Evolutionary conservation across 2,797 vertebrate species (phyloP).

Genomic region (Acanthis flammea): DNA sequence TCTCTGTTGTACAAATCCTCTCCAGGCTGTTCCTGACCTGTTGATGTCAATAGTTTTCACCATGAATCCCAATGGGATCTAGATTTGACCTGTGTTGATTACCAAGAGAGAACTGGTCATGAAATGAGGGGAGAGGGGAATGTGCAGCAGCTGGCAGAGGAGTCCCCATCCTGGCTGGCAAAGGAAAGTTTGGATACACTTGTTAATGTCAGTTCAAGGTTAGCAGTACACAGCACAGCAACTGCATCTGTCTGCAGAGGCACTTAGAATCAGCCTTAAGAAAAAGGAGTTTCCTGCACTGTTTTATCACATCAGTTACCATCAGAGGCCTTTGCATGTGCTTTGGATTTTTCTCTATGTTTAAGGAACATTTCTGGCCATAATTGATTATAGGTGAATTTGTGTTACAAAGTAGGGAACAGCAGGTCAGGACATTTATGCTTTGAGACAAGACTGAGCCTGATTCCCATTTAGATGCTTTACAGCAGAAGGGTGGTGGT

Average conservation of each 20-base stretch:
- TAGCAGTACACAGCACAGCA: conserved; percentile 11
- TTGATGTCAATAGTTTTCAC: conserved; percentile 30
- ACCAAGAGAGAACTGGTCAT: background rate
- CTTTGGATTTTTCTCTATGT: conserved; percentile 24
- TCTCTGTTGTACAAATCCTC: background rate
- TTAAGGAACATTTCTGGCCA: conserved; percentile 47
- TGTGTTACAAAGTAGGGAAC: conserved; percentile 47
- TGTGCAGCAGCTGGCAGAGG: background rate
- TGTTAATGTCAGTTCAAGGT: conserved; percentile 61
- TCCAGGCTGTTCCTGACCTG: background rate
- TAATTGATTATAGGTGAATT: conserved; percentile 62
- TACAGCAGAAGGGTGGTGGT: conserved; percentile 12
- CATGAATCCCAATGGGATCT: background rate
- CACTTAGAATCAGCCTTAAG: conserved; percentile 29
- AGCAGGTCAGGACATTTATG: conserved; percentile 35
- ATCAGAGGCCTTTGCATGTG: conserved; percentile 17
- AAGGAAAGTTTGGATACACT: conserved; percentile 1
- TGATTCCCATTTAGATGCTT: conserved; percentile 41
- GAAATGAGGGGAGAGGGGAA: background rate
- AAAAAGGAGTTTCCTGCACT: conserved; percentile 25
- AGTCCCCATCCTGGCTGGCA: background rate
- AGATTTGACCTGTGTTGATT: background rate
- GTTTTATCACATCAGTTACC: background rate
- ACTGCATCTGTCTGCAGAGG: conserved; percentile 23
- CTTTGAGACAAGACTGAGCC: background rate